A percentile compares a stretch with the other conserved stretches of the same genome.
Evolutionary conservation across 2,113 vertebrate species (phyloP).

Genomic region (Clinocottus analis): DNA sequence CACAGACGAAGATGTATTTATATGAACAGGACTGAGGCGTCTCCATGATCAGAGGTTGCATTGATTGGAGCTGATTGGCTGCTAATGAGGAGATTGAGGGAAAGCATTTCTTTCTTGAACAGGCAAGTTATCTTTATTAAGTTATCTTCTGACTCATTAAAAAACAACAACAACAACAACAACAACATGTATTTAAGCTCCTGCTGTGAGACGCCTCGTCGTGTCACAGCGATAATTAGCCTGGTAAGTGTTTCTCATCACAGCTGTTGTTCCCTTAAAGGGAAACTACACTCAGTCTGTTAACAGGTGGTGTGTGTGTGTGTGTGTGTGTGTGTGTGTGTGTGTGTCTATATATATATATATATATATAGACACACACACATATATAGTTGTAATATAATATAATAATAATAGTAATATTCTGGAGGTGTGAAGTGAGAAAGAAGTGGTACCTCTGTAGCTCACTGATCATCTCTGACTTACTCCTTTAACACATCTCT

Average conservation of each 20-base stretch:
- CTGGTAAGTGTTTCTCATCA: background rate
- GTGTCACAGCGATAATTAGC: background rate
- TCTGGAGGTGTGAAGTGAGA: too few species aligned
- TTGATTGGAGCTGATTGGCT: slow-evolving; percentile 26
- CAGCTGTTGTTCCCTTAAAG: background rate
- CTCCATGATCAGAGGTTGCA: background rate
- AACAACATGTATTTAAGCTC: background rate
- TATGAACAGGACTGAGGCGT: background rate
- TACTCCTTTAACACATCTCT: too few species aligned
- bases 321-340: too few species aligned
- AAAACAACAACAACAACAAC: background rate
- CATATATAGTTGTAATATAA: too few species aligned
- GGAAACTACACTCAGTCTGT: background rate
- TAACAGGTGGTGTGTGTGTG: too few species aligned
- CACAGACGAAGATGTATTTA: slow-evolving; percentile 22
- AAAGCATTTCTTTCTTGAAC: background rate
- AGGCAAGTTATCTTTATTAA: background rate
- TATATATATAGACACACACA: too few species aligned
- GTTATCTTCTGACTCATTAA: background rate
- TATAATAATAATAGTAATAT: too few species aligned
- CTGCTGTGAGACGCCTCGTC: background rate
- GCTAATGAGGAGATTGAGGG: background rate
- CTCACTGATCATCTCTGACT: too few species aligned
- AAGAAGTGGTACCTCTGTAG: too few species aligned
- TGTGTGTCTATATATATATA: too few species aligned